Conservation (phyloP, 2,888 invertebrate species). For the Steromphala cineraria region DNA sequence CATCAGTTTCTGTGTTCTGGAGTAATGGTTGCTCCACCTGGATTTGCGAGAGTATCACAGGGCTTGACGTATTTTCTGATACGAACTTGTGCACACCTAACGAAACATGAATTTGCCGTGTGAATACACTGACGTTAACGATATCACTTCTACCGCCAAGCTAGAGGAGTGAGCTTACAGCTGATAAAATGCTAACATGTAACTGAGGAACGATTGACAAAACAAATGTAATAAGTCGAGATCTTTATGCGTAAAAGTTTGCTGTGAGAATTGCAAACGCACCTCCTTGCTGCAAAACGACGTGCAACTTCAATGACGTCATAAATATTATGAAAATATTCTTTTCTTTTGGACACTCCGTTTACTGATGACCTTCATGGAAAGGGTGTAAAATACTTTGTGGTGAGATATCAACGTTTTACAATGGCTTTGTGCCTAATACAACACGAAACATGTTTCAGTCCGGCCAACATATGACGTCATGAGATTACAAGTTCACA, state of each 20-base stretch:
- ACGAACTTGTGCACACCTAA: neutral
- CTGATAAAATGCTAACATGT: neutral
- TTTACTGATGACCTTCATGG: neutral
- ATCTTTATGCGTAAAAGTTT: neutral
- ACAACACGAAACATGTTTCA: neutral
- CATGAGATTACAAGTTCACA: neutral
- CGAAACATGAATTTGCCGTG: neutral
- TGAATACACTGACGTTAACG: neutral
- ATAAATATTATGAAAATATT: neutral
- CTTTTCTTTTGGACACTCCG: neutral
- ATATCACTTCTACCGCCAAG: neutral
- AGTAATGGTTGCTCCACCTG: neutral
- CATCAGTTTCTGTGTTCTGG: neutral
- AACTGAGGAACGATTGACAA: neutral
- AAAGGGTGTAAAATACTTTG: neutral
- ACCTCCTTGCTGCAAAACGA: neutral
- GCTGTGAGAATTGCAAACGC: too few species aligned
- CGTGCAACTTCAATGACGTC: neutral
- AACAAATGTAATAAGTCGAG: neutral
- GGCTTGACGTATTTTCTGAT: neutral
- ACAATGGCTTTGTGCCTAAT: neutral
- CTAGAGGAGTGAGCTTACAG: neutral
- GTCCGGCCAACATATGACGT: neutral
- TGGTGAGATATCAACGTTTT: too few species aligned
- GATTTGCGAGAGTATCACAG: slow-evolving; percentile 18